Percentiles rank a stretch among this genome's conserved stretches.
These are phyloP conservation scores for Pseudoatta argentina DNA, from an alignment of 1,140 invertebrate genomes.

Conservation along the genomic window DNA sequence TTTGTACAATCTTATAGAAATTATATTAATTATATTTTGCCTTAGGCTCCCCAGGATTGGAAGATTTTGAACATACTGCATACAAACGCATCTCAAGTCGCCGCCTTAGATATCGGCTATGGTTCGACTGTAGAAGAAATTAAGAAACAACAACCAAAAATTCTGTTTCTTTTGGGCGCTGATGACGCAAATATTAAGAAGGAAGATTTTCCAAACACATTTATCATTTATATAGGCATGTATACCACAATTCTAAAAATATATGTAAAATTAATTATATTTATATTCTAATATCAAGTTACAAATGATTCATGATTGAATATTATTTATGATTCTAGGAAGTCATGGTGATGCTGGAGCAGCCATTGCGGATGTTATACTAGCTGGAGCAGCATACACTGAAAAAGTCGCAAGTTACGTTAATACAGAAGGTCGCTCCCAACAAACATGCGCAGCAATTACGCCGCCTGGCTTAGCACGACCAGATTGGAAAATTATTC, in stretches of 20 bases:
- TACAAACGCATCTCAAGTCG: conserved; percentile 96
- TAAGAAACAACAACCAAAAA: conserved; percentile 90
- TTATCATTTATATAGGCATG: conserved; percentile 96
- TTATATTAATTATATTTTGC: conserved; percentile 55
- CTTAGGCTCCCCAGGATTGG: conserved; percentile 87
- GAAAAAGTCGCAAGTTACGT: conserved; percentile 99
- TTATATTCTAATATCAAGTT: conserved; percentile 10
- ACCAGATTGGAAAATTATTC: conserved; percentile 99
- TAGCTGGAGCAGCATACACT: conserved; percentile 99
- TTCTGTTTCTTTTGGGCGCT: conserved; percentile 97
- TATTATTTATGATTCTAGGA: conserved; percentile 86
- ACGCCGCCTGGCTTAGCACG: conserved; percentile 97
- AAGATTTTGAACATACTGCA: conserved; percentile 97
- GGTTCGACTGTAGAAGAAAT: conserved; percentile 91
- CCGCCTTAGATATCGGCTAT: conserved; percentile 98
- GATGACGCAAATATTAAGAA: conserved; percentile 94
- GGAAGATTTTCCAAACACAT: conserved; percentile 93
- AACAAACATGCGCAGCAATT: conserved; percentile 96
- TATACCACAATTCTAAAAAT: background rate
- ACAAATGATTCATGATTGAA: background rate
- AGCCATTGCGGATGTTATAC: conserved; percentile 95
- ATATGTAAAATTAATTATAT: background rate
- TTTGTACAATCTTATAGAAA: conserved; percentile 31
- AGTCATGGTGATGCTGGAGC: conserved; percentile 99
- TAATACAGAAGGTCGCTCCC: conserved; percentile 98